These are phyloP conservation scores for Chrysolina oricalcia DNA, from an alignment of 2,888 invertebrate species.

Conservation along the genomic window DNA sequence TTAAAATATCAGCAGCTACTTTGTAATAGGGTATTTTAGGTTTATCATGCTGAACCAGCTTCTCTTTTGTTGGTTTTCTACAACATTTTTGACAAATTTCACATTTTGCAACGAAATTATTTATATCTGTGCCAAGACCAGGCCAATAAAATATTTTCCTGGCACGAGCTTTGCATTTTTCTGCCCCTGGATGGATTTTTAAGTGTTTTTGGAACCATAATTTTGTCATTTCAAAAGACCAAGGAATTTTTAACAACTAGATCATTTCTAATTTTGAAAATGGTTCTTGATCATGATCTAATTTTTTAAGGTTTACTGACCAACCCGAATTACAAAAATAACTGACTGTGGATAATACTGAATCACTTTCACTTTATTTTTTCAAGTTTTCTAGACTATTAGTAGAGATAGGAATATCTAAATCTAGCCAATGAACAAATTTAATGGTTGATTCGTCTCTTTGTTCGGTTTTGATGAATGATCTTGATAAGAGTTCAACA, in stretches of 20 bases:
- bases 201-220: slow-evolving; percentile 32
- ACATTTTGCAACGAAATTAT: slow-evolving; percentile 21
- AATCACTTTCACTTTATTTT: no score
- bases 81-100: slow-evolving; percentile 51
- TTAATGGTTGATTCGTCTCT: background rate
- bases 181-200: slow-evolving; percentile 30
- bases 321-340: background rate
- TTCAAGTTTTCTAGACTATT: background rate
- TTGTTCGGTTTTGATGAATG: background rate
- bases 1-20: slow-evolving; percentile 31
- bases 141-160: slow-evolving; percentile 35
- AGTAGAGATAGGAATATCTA: background rate
- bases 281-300: background rate
- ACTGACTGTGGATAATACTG: no score
- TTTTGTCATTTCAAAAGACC: slow-evolving; percentile 14
- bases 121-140: slow-evolving; percentile 29
- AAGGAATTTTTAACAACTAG: background rate
- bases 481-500: slow-evolving; percentile 18
- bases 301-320: background rate
- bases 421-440: background rate
- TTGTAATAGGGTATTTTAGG: slow-evolving; percentile 23
- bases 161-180: slow-evolving; percentile 34
- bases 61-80: slow-evolving; percentile 52
- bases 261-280: background rate
- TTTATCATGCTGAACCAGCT: slow-evolving; percentile 15